Base-by-base conservation (phyloP, 2,113 vertebrate genomes). In the Perca fluviatilis region DNA sequence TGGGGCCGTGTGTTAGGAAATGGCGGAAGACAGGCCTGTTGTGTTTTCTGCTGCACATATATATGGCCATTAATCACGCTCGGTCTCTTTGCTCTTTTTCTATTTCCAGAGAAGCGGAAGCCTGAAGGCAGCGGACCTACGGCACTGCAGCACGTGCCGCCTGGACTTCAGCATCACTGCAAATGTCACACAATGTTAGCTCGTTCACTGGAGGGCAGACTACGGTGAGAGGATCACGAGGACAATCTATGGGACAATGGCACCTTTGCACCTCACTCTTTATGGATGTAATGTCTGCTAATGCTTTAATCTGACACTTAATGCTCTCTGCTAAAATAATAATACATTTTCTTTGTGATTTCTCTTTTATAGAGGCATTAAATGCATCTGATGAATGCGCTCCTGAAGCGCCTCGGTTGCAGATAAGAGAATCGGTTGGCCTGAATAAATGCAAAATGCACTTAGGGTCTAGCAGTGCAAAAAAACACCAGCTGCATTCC, bases 131-230 rank as follows among this genome's bases (percentile, higher is more conserved):
- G 86, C 64, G 33, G 85, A 88, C 91, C 92, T 74, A 82, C 80
- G 66, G 89, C 88, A 1, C 81, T 8, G 49, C 79, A 78, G 85
- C 91, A 90, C 80, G 86, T 90, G 89, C 79, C 79, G 75, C 65
- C 80, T 71, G 76, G 86, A 93, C 88, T 91, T 91, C 80, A 85
- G 88, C 90, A 87, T 91, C 77, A 53, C 83, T 88, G 84, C 82
- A 92, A 94, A 94, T 94, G 92, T 93, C 92, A 94, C 85, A 85
- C 86, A 72, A 71, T 74, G 89, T 94, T 93, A 91, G 84, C 86
- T 68, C 15, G 82, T 79, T 79, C 62, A 82, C 85, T 83, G 82
- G 50, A 87, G 71, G 80, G 76, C 83, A 64, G 80, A 66, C 75
- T 64, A 86, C 58, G 33, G 84, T 81, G 82, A 86, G 75, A 85